Base-by-base conservation (phyloP, 2,888 invertebrate genomes). In the Pharmacophagus antenor region DNA sequence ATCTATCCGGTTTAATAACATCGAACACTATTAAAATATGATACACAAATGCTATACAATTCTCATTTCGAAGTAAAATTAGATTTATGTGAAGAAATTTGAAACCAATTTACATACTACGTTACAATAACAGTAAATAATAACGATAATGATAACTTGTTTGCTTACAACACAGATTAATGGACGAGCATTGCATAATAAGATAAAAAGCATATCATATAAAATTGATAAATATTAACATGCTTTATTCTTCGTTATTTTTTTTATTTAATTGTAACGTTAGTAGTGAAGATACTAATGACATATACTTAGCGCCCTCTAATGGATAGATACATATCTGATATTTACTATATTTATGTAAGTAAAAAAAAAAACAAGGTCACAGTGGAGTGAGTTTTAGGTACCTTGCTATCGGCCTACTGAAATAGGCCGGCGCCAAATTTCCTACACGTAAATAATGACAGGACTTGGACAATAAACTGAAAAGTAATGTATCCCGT, bases 291-390 rank as follows among this genome's bases (percentile, higher is more conserved):
- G 37, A 15, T n/a, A 37, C 2, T 8, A 37, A 0, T 37, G 37
- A 37, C n/a, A 37, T 37, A 37, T 41, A n/a, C 18, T 42, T 48
- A 49, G 18, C 21, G 47, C 27, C 42, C 22, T 21, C 21, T 42
- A 42, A 53, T 53, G 17, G 21, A 41, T 53, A 59, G 50, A 60
- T 55, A 50, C 17, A 18, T 10, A 60, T 60, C 44, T 51, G 49
- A 54, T 31, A 31, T 60, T 60, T 51, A 46, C 54, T 37, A 44
- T 49, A 60, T 60, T 60, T 46, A 55, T 60, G 55, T 22, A 51
- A 60, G 50, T 31, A 37, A 60, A 58, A 44, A 44, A 25, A 44
- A 62, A 61, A 61, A 61, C 61, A 61, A 61, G 63, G 63, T 63
- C 63, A 37, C 23, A 42, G 31, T 42, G 56, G 63, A 61, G 58